phyloP scores from a whole-genome alignment of 2,888 invertebrate genomes.

The Coleophora flavipennella region DNA sequence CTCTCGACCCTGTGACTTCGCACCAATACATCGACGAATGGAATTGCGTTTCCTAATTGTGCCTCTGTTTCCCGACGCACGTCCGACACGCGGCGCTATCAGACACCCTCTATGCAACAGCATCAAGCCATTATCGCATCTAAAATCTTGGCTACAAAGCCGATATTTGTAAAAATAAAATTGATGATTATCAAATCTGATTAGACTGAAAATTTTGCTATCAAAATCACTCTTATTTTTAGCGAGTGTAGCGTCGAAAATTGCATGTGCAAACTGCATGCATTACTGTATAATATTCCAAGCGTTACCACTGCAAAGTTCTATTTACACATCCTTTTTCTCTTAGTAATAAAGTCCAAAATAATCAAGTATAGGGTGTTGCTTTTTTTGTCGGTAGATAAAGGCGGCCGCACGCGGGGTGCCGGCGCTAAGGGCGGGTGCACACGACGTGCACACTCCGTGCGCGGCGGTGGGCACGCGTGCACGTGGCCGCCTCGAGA shows the following conservation, averaged over 20 bases:
- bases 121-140: constrained; percentile 8
- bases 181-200: background rate
- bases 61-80: constrained; percentile 50
- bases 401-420: constrained; percentile 27
- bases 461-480: constrained; percentile 60
- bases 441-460: constrained; percentile 66
- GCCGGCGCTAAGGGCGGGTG: too few relatives aligned
- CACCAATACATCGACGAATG: constrained; percentile 43
- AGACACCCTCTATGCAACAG: constrained; percentile 25
- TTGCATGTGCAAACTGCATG: background rate
- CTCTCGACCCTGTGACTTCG: constrained; percentile 28
- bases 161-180: background rate
- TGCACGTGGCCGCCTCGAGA: constrained; percentile 44
- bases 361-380: constrained; percentile 6
- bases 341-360: constrained; percentile 16
- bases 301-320: background rate
- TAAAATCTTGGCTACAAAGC: background rate
- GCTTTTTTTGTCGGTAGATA: constrained; percentile 14
- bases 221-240: background rate
- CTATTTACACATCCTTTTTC: constrained; percentile 2
- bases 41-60: constrained; percentile 66
- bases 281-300: background rate
- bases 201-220: background rate
- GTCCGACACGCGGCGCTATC: constrained; percentile 57
- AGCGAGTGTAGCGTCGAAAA: background rate